These are phyloP conservation scores for Phylloscopus trochilus DNA, from an alignment of 2,113 vertebrate genomes.

Conservation along the genomic window DNA sequence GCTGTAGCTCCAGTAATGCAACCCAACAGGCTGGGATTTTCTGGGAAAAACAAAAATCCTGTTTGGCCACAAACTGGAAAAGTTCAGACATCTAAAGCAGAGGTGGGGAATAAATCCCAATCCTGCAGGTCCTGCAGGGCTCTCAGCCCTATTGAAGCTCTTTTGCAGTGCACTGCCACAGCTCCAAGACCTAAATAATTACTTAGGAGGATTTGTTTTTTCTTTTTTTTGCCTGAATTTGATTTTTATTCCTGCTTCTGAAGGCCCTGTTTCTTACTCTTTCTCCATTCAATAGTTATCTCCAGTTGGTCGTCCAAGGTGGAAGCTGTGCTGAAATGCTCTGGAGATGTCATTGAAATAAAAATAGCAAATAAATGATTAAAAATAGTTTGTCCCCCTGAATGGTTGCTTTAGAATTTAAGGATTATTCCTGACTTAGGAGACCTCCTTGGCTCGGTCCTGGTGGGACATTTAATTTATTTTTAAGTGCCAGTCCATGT, in stretches of 20 bases:
- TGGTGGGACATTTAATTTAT: background rate
- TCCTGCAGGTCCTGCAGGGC: too few relatives aligned
- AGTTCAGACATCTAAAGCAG: background rate
- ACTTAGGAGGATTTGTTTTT: background rate
- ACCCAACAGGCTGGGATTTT: background rate
- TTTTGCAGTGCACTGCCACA: background rate
- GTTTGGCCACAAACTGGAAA: background rate
- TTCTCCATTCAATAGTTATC: background rate
- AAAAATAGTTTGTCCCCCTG: background rate
- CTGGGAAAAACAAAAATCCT: background rate
- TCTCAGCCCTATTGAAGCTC: background rate
- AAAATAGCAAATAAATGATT: background rate
- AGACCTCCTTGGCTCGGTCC: background rate
- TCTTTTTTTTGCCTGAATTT: background rate
- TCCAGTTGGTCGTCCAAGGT: accelerated
- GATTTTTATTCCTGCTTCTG: background rate
- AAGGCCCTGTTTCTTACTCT: background rate
- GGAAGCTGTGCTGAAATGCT: background rate
- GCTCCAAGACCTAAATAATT: background rate
- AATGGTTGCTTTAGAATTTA: background rate
- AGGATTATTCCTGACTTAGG: background rate
- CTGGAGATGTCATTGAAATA: background rate
- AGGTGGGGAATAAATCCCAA: background rate
- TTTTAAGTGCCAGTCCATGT: background rate
- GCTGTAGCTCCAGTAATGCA: background rate